Evolutionary conservation across 2,113 vertebrate species (phyloP), one percentile per base, ranked within the genome.

Genomic region (Anarhynchus alexandrinus): DNA sequence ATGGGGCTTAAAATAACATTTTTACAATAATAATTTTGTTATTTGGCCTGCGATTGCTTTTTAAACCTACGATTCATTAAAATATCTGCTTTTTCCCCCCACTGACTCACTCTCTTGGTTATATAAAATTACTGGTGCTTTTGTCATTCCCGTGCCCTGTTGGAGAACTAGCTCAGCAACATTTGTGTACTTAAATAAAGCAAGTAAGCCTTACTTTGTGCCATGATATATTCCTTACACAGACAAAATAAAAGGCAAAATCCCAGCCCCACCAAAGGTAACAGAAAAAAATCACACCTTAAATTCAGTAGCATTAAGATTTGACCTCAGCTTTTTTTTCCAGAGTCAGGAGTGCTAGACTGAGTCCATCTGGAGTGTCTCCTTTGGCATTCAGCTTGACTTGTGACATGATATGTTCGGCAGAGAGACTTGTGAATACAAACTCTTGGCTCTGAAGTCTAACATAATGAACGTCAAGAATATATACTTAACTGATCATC

Each of bases 281-380:
- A 80, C 10, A 65, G 58, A 73, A 93, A 74, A 11, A 87, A 94
- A 84, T 85, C 61, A 73, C 79, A 83, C 90, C 82, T 95, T 73
- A 73, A 71, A 49, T 84, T 94, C 55, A 86, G 66, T 19, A 54
- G 61, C 3, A 0, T 92, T 74, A 80, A 76, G 55, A 69, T 85
- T 61, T 93, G 52, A 91, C 83, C 40, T 89, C 62, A 71, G 74
- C 25, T 87, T 82, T 42, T 95, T 88, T 71, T 82, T 29, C 19
- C 71, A 30, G 43, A 84, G 52, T 66, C 54, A 59, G 36, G 76
- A 95, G 84, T 77, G 83, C 86, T 86, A 92, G 90, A 93, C 86
- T 87, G 86, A 69, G 54, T 86, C 94, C 94, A 94, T 95, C 95
- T 96, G 95, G 80, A 91, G 82, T 19, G 36, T 92, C 96, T 93